These are phyloP conservation scores for Sapajus apella DNA, from an alignment of 2,113 vertebrate genomes.

Conservation along the genomic window DNA sequence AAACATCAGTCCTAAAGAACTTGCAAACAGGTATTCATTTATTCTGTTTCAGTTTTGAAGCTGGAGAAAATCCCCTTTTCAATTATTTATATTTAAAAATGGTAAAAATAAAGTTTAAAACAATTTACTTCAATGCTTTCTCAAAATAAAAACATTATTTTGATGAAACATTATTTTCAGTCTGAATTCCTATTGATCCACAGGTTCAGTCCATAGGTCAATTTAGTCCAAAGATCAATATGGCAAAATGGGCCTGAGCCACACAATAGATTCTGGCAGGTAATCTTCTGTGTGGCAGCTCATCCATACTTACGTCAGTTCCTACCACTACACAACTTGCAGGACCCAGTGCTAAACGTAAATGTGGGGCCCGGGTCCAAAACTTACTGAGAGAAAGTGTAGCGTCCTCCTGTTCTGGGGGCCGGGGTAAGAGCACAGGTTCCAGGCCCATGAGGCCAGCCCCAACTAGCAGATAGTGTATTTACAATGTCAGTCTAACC, in stretches of 20 bases:
- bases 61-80: neutral
- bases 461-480: neutral
- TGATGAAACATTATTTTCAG: neutral
- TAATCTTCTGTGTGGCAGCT: neutral
- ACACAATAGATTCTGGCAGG: neutral
- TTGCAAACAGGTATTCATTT: neutral
- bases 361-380: neutral
- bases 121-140: neutral
- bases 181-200: neutral
- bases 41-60: conserved; percentile 20
- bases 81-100: conserved; percentile 1
- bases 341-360: neutral
- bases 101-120: neutral
- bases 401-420: neutral
- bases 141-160: neutral
- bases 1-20: conserved; percentile 25
- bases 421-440: neutral
- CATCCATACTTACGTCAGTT: neutral
- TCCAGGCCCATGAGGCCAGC: neutral
- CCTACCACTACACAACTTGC: neutral
- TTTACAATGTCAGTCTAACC: neutral
- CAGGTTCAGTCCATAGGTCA: neutral
- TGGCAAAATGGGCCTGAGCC: neutral
- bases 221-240: neutral
- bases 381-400: neutral